Evolutionary conservation across 2,113 vertebrate species (phyloP), one percentile per base, ranked within the genome.

Genomic region (Rhynchomys soricoides): DNA sequence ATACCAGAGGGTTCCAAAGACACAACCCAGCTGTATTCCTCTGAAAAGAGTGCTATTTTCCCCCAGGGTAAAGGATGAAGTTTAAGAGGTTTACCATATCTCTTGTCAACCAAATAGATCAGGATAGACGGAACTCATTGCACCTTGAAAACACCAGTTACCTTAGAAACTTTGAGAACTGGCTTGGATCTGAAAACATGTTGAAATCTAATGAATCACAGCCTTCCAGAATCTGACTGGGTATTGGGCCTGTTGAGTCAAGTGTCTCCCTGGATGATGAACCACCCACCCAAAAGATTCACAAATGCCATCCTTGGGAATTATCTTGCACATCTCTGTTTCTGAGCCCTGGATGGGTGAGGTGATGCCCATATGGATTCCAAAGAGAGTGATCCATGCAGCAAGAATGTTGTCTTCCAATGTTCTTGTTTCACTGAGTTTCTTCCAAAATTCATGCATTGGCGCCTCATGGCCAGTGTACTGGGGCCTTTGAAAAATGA

Each of bases 1-100:
- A 98, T 86, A 37, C 62, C 97, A 98, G 97, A 96, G 97, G 97
- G 98, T 98, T 98, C 97, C 97, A 97, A 97, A 98, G 98, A 98
- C 97, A 98, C 97, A 95, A 86, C 43, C 95, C 97, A 96, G 90
- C 97, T 96, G 95, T 68, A 92, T 92, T 96, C 97, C 78, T 94
- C 26, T 91, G 94, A 96, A 94, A 94, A 78, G 50, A 88, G 78
- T 92, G 70, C 66, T 64, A 5, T 86, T 95, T 68, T 37, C 2
- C 10, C 79, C 55, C 87, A 78, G 43, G 31, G 48, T 29, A 62
- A 86, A 78, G 34, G 91, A 24, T 26, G 37, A 40, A 22, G 48
- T 95, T 92, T 95, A 82, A 96, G 55, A 94, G 15, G 64, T 52
- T 95, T 93, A 37, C 66, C 50, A 37, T 79, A 24, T 64, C 73